phyloP scores from a whole-genome alignment of 2,888 invertebrate species.

The Serripes groenlandicus region DNA sequence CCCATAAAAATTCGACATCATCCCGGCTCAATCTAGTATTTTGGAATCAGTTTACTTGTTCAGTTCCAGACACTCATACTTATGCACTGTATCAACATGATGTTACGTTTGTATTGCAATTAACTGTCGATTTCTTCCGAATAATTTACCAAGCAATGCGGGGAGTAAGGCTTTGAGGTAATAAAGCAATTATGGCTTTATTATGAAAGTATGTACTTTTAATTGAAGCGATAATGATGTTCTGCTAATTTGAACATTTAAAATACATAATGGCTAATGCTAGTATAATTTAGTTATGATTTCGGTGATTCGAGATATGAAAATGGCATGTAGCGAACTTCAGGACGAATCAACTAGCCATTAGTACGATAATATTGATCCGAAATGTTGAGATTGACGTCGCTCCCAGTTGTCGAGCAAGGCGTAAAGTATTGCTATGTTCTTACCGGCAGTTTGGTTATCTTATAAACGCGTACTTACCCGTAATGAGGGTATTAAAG shows the following conservation, averaged over 20 bases:
- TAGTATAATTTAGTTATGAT: constrained; percentile 32
- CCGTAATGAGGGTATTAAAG: neutral
- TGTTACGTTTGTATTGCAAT: no score
- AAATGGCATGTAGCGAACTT: constrained; percentile 2
- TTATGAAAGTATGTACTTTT: constrained; percentile 35
- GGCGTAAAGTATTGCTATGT: neutral
- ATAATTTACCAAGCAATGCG: constrained; percentile 4
- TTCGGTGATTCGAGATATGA: constrained; percentile 32
- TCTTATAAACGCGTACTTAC: neutral
- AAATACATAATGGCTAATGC: constrained; percentile 39
- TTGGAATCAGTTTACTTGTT: no score
- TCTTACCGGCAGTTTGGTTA: neutral
- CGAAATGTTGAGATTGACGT: neutral
- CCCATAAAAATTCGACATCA: constrained; percentile 43
- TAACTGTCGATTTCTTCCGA: neutral
- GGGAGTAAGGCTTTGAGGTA: constrained; percentile 17
- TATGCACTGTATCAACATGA: no score
- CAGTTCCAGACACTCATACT: no score
- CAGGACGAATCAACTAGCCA: neutral
- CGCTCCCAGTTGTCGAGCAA: neutral
- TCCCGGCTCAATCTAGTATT: neutral
- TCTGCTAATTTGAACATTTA: constrained; percentile 36
- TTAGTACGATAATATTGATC: constrained; percentile 1
- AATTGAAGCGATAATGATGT: constrained; percentile 36
- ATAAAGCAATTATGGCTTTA: constrained; percentile 35